Percentiles rank a stretch among this genome's conserved stretches.
These are phyloP conservation scores for Orientallactaga bullata DNA, from an alignment of 2,113 vertebrate species.

Conservation along the genomic window DNA sequence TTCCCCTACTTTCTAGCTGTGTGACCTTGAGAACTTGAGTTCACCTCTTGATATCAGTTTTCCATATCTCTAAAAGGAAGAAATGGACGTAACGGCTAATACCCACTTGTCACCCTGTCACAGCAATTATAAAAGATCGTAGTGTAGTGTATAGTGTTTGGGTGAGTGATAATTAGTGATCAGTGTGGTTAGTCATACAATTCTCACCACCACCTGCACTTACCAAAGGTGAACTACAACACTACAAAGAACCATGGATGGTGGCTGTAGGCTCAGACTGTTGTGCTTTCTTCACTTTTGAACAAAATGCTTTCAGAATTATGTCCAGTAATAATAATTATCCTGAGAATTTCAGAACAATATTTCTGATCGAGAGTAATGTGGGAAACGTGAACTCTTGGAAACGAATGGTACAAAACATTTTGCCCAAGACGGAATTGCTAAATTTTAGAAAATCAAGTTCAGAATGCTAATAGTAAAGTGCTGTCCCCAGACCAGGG, in stretches of 20 bases:
- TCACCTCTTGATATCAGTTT: neutral
- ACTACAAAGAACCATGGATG: neutral
- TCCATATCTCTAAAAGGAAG: neutral
- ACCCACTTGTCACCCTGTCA: neutral
- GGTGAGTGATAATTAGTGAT: neutral
- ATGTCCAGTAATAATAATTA: neutral
- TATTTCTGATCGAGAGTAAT: neutral
- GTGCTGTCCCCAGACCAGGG: no score
- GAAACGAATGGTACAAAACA: neutral
- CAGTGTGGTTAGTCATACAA: neutral
- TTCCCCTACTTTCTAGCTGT: neutral
- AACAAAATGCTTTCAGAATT: constrained; percentile 15
- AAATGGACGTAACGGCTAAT: neutral
- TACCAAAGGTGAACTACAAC: neutral
- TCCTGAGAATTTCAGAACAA: neutral
- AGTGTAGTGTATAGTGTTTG: neutral
- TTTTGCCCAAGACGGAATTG: neutral
- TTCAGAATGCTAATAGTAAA: neutral
- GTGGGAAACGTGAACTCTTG: neutral
- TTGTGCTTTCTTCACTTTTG: neutral
- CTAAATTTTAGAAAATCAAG: neutral
- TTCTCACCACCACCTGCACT: neutral
- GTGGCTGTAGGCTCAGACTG: neutral
- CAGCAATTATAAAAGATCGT: neutral
- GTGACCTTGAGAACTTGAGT: neutral